Percentiles rank a stretch among this genome's conserved stretches.
These are phyloP conservation scores for Hestina assimilis DNA, from an alignment of 1,140 invertebrate species.

Conservation along the genomic window DNA sequence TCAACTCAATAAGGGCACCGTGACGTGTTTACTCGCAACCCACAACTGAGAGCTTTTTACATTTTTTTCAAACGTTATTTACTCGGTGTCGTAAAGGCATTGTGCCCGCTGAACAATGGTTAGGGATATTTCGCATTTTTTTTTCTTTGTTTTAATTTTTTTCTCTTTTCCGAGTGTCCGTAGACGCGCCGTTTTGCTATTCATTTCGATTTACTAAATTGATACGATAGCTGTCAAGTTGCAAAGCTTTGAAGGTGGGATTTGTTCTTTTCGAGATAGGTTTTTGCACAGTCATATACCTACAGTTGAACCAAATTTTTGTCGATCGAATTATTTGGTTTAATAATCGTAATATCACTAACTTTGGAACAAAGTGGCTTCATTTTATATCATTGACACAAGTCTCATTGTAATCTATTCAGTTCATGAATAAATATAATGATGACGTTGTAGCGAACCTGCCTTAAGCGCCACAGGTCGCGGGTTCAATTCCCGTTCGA, in stretches of 20 bases:
- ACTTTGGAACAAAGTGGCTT: no score
- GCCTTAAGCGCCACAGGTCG: no score
- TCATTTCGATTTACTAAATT: constrained; percentile 52
- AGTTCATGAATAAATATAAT: no score
- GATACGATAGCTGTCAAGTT: constrained; percentile 48
- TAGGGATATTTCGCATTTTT: constrained; percentile 56
- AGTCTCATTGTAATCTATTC: no score
- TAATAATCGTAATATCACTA: no score
- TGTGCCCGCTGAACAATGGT: constrained; percentile 66
- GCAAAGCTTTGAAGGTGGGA: constrained; percentile 19
- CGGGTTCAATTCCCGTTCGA: no score
- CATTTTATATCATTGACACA: no score
- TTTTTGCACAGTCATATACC: no score
- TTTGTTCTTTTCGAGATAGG: constrained; percentile 27
- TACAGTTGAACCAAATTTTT: no score
- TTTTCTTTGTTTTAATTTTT: constrained; percentile 49
- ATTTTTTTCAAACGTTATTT: constrained; percentile 73
- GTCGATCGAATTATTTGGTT: no score
- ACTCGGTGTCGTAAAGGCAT: constrained; percentile 73
- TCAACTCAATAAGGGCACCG: constrained; percentile 68
- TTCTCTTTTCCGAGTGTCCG: constrained; percentile 49
- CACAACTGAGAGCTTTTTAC: constrained; percentile 67
- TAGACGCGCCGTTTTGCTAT: constrained; percentile 40
- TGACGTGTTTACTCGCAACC: constrained; percentile 73
- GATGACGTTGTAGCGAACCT: no score